A percentile compares a stretch with the other conserved stretches of the same genome.
Conservation (phyloP, 2,797 vertebrate species). For the Melanotaenia trifasciata region DNA sequence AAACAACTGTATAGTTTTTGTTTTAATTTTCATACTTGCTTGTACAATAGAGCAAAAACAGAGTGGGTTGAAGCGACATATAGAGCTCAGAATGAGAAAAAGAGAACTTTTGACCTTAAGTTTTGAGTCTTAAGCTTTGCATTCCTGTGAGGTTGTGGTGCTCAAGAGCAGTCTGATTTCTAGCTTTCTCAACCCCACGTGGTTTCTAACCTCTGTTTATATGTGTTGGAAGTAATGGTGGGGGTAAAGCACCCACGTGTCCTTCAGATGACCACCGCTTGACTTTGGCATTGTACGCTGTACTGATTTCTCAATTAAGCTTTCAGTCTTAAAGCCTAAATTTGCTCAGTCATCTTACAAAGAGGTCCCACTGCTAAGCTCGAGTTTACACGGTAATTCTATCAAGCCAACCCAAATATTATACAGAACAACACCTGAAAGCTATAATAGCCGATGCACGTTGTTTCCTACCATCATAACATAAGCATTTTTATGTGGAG, state of each 20-base stretch:
- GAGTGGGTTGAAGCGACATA: background rate
- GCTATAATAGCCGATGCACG: slow-evolving; percentile 10
- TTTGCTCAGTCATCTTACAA: slow-evolving; percentile 29
- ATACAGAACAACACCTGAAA: slow-evolving; percentile 38
- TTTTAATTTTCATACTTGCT: background rate
- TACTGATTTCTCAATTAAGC: slow-evolving; percentile 43
- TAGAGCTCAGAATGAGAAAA: background rate
- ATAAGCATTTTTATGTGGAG: background rate
- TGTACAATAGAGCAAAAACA: background rate
- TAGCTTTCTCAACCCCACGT: slow-evolving; percentile 39
- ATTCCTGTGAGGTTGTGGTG: slow-evolving; percentile 50
- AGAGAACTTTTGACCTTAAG: slow-evolving; percentile 50
- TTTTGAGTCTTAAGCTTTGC: slow-evolving; percentile 34
- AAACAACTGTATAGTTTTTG: background rate
- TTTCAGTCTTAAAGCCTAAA: slow-evolving; percentile 56
- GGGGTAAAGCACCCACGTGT: slow-evolving; percentile 19
- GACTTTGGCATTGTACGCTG: slow-evolving; percentile 42
- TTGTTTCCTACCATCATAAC: slow-evolving; percentile 40
- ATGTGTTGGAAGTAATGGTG: slow-evolving; percentile 1
- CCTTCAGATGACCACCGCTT: slow-evolving; percentile 51
- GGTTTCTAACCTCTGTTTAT: slow-evolving; percentile 51
- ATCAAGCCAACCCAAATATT: slow-evolving; percentile 50
- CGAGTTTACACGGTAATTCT: slow-evolving; percentile 45
- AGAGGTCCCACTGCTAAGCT: slow-evolving; percentile 42
- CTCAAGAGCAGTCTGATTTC: slow-evolving; percentile 45